Conservation (phyloP, 2,113 vertebrate species). For the Furnarius figulus region DNA sequence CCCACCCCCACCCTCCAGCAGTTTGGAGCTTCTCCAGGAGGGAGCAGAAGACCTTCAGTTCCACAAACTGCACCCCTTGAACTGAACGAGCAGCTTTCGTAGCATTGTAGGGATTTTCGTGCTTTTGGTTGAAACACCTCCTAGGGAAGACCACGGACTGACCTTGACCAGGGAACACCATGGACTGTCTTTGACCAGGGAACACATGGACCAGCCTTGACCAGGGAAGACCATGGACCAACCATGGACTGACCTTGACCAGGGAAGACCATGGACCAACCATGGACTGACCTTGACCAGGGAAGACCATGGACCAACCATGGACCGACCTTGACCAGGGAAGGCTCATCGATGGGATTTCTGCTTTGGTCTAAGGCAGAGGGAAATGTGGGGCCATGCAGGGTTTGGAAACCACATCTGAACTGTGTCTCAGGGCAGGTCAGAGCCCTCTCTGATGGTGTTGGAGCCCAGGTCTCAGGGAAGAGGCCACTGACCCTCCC, state of each 20-base stretch:
- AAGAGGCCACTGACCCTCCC: neutral
- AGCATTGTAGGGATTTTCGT: neutral
- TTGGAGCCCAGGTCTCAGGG: neutral
- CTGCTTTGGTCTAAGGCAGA: neutral
- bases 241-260: no score
- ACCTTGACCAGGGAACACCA: neutral
- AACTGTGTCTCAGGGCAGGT: accelerated
- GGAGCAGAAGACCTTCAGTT: neutral
- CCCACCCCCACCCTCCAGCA: neutral
- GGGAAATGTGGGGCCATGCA: neutral
- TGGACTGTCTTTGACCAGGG: no score
- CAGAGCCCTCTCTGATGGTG: neutral
- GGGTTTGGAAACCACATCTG: neutral
- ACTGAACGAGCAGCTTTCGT: neutral
- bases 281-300: no score
- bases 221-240: no score
- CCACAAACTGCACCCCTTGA: neutral
- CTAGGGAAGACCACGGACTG: neutral
- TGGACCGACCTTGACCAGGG: neutral
- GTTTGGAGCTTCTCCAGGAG: accelerated
- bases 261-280: no score
- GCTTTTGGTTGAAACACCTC: neutral
- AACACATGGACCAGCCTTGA: no score
- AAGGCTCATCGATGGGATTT: neutral
- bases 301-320: no score